Evolutionary conservation across 1,140 invertebrate genomes (phyloP).

Genomic region (Theocolax elegans): DNA sequence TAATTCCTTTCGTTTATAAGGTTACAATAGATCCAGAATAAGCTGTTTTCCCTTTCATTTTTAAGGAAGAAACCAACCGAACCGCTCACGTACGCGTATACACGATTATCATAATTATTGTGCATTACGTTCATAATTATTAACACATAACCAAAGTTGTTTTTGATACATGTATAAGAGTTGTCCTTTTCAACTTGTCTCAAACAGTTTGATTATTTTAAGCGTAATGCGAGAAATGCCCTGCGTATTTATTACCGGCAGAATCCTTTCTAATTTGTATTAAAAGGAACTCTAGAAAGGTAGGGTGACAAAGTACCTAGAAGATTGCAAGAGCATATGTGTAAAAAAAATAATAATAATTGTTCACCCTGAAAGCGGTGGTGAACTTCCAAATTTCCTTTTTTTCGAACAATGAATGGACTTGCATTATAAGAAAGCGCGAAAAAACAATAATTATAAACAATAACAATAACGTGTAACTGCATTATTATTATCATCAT

Average conservation of each 20-base stretch:
- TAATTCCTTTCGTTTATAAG: constrained; percentile 14
- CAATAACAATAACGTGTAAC: constrained; percentile 18
- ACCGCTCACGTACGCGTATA: background rate
- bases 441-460: too few relatives aligned
- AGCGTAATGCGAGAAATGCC: background rate
- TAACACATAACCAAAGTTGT: constrained; percentile 27
- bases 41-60: background rate
- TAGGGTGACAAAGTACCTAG: constrained; percentile 11
- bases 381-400: too few relatives aligned
- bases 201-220: constrained; percentile 29
- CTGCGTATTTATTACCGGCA: background rate
- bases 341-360: background rate
- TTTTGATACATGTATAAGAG: constrained; percentile 7
- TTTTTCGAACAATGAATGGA: too few relatives aligned
- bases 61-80: background rate
- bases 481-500: too few relatives aligned
- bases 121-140: background rate
- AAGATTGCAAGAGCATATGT: background rate
- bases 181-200: constrained; percentile 18
- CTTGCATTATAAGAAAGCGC: too few relatives aligned
- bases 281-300: too few relatives aligned
- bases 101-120: too few relatives aligned
- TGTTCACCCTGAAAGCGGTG: background rate
- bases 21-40: background rate
- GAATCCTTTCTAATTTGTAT: constrained; percentile 30